Conservation (phyloP, 2,113 vertebrate species). For the Crotalus tigris region DNA sequence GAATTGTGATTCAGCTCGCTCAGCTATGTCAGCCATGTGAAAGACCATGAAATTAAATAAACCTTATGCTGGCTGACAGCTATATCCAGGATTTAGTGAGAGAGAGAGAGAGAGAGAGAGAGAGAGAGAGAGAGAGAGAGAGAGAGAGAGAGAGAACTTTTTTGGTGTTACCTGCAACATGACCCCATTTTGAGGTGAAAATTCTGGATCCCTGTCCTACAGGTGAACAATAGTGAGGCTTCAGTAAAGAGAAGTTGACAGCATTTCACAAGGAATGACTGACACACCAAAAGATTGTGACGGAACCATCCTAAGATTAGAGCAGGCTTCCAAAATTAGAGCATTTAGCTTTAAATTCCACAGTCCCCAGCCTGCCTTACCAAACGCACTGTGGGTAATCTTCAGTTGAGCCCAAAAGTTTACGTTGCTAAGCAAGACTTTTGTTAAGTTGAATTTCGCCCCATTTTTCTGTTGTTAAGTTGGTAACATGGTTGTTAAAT, state of each 20-base stretch:
- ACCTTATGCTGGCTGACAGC: not conserved
- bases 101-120: not conserved
- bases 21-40: not conserved
- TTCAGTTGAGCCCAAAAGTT: not conserved
- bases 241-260: not conserved
- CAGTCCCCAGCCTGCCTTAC: not conserved
- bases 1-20: not conserved
- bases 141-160: not conserved
- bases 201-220: not conserved
- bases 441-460: not conserved
- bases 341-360: not conserved
- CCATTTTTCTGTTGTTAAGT: not conserved
- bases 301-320: not conserved
- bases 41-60: not conserved
- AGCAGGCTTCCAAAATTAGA: not conserved
- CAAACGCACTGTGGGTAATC: not conserved
- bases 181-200: not conserved
- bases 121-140: not conserved
- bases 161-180: not conserved
- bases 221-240: not conserved
- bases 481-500: not conserved
- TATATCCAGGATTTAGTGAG: not conserved
- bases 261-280: not conserved
- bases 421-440: not conserved
- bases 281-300: not conserved